phyloP scores from a whole-genome alignment of 2,797 vertebrate genomes.

The Lepilemur ruficaudatus region DNA sequence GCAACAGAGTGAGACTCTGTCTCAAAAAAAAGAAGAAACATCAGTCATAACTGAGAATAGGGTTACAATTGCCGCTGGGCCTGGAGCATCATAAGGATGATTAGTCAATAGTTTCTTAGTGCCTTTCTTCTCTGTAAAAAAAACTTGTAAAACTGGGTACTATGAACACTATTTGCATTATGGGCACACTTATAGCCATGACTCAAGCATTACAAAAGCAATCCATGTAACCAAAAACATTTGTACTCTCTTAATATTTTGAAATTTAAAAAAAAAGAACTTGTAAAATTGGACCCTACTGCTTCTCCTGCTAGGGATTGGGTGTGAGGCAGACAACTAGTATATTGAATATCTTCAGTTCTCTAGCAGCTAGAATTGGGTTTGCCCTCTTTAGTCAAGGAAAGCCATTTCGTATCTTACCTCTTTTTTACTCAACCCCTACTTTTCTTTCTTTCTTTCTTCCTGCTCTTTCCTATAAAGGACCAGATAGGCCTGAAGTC shows the following conservation, averaged over 20 bases:
- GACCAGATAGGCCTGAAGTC: neutral
- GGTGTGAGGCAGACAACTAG: neutral
- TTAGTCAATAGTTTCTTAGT: neutral
- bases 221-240: neutral
- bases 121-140: neutral
- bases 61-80: neutral
- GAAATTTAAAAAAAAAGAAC: neutral
- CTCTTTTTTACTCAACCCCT: neutral
- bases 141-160: neutral
- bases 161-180: neutral
- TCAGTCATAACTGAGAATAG: neutral
- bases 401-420: constrained; percentile 5
- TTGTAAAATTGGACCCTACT: neutral
- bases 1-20: no score
- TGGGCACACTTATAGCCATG: neutral
- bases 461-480: constrained; percentile 4
- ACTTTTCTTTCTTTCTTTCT: constrained; percentile 25
- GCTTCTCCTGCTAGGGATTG: neutral
- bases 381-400: neutral
- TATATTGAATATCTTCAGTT: neutral
- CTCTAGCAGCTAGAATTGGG: neutral
- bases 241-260: neutral
- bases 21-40: neutral
- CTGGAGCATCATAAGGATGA: neutral
- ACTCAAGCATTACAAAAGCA: neutral